Conservation (phyloP, 2,113 vertebrate species). For the Galemys pyrenaicus region DNA sequence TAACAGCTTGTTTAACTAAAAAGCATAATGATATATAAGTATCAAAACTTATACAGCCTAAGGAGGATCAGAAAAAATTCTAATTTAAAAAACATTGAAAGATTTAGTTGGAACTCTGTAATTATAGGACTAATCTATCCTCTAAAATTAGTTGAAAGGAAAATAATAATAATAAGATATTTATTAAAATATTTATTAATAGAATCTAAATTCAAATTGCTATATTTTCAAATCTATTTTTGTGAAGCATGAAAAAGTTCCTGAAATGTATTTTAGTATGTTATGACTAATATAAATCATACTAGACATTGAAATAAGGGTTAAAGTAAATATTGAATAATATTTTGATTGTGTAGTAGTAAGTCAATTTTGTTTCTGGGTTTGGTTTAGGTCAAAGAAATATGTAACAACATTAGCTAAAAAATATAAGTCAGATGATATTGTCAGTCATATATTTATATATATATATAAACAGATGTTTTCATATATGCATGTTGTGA, state of each 20-base stretch:
- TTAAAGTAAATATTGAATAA: not conserved
- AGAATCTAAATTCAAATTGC: constrained; percentile 13
- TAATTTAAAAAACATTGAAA: constrained; percentile 31
- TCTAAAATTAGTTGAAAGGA: constrained; percentile 43
- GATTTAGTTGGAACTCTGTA: not conserved
- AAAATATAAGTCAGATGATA: constrained; percentile 43
- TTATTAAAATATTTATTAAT: constrained; percentile 46
- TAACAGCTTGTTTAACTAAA: constrained; percentile 34
- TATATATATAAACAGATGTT: no score
- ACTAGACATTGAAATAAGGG: constrained; percentile 5
- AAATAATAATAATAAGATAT: not conserved
- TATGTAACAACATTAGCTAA: not conserved
- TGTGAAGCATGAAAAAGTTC: not conserved
- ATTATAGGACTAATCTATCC: not conserved
- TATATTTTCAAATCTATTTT: constrained; percentile 14
- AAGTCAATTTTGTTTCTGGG: not conserved
- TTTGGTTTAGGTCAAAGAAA: not conserved
- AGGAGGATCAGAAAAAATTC: not conserved
- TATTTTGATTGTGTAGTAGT: not conserved
- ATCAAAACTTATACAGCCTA: not conserved
- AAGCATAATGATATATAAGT: not conserved
- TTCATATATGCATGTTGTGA: constrained; percentile 75
- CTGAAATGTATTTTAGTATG: not conserved
- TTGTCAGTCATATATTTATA: constrained; percentile 15
- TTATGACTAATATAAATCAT: constrained; percentile 31